A percentile compares a stretch with the other conserved stretches of the same genome.
Conservation (phyloP, 2,113 vertebrate genomes). For the Labeo rohita region DNA sequence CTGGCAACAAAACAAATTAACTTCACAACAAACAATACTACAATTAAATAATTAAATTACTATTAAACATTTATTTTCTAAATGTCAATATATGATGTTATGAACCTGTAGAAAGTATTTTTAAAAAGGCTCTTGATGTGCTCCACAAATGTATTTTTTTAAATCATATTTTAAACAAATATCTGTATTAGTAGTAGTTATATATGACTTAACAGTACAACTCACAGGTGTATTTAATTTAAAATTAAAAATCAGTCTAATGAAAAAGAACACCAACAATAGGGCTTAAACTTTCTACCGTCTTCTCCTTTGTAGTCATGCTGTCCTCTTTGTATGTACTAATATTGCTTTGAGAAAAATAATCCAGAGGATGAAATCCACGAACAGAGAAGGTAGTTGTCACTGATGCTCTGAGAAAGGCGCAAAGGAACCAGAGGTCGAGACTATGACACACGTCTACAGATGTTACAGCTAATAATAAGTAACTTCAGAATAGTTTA, state of each 20-base stretch:
- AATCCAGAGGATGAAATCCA: constrained; percentile 3
- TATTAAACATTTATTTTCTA: background rate
- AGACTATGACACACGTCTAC: background rate
- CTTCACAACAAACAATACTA: background rate
- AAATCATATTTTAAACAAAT: background rate
- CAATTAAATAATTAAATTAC: background rate
- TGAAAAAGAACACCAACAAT: background rate
- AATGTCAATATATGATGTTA: background rate
- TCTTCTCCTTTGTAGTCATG: constrained; percentile 2
- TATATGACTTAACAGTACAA: background rate
- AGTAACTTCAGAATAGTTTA: background rate
- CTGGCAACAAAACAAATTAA: background rate
- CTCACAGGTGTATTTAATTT: background rate
- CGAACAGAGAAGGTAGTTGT: background rate
- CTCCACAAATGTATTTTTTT: background rate
- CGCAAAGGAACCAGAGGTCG: background rate
- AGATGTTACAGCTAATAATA: background rate
- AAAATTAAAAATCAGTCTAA: background rate
- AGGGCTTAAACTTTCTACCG: background rate
- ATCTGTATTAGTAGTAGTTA: background rate
- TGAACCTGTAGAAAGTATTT: background rate
- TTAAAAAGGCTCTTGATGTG: background rate
- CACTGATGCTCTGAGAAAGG: background rate
- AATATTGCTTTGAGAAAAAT: background rate
- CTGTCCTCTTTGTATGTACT: background rate